Conservation (phyloP, 2,113 vertebrate species). For the Phyllopteryx taeniolatus region DNA sequence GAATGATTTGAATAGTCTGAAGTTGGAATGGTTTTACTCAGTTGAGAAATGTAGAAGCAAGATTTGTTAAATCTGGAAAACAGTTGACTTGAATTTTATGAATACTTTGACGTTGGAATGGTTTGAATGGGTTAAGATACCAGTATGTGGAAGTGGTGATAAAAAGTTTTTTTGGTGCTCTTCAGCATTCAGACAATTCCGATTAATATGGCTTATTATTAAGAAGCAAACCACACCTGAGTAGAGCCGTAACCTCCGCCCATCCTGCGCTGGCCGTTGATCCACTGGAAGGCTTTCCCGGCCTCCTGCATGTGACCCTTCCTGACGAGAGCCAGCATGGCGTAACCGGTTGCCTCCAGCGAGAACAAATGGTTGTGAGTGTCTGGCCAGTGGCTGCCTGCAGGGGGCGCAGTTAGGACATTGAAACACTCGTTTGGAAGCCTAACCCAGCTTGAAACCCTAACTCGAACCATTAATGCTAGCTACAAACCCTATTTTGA, state of each 20-base stretch:
- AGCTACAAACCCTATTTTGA: background rate
- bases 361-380: constrained; percentile 48
- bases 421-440: background rate
- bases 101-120: too few species aligned
- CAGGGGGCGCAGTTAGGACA: constrained; percentile 15
- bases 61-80: too few species aligned
- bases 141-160: too few species aligned
- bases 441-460: background rate
- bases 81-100: too few species aligned
- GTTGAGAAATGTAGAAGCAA: too few species aligned
- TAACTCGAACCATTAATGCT: too few species aligned
- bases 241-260: constrained; percentile 72
- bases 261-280: constrained; percentile 60
- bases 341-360: constrained; percentile 73
- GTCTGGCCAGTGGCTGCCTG: constrained; percentile 64
- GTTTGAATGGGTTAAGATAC: too few species aligned
- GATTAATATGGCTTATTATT: too few species aligned
- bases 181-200: too few species aligned
- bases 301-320: constrained; percentile 53
- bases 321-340: constrained; percentile 68
- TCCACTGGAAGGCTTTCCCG: constrained; percentile 59
- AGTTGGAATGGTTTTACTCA: too few species aligned
- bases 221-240: constrained; percentile 62
- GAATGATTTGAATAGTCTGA: too few species aligned
- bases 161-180: too few species aligned